Evolutionary conservation across 2,113 vertebrate genomes (phyloP).

Genomic region (Catagonus wagneri): DNA sequence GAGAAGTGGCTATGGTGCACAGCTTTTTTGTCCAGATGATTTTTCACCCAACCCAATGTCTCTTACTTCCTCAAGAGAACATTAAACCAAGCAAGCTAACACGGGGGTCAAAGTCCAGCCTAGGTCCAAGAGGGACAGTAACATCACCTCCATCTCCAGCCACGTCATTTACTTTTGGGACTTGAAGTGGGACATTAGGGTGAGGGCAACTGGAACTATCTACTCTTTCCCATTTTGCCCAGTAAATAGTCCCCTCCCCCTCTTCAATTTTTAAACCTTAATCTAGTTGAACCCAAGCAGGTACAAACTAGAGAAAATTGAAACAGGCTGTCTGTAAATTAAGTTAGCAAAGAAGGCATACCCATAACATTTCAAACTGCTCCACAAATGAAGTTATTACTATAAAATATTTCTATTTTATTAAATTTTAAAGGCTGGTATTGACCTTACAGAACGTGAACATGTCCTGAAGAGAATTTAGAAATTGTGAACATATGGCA

Average conservation of each 20-base stretch:
- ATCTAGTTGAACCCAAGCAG: constrained; percentile 47
- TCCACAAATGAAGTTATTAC: constrained; percentile 50
- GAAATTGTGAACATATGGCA: neutral
- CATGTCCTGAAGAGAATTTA: neutral
- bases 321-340: constrained; percentile 36
- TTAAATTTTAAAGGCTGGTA: constrained; percentile 31
- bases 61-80: neutral
- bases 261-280: constrained; percentile 57
- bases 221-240: neutral
- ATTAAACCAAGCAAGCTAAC: neutral
- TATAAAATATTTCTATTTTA: constrained; percentile 49
- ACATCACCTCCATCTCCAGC: neutral
- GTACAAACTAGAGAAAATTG: constrained; percentile 32
- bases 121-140: neutral
- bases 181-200: neutral
- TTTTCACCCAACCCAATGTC: neutral
- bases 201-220: neutral
- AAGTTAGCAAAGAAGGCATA: constrained; percentile 32
- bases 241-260: neutral
- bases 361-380: constrained; percentile 47
- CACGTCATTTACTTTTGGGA: neutral
- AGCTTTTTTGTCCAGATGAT: neutral
- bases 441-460: neutral
- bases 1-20: neutral
- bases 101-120: neutral